Conservation (phyloP, 2,113 vertebrate genomes). For the Porphyrio hochstetteri region DNA sequence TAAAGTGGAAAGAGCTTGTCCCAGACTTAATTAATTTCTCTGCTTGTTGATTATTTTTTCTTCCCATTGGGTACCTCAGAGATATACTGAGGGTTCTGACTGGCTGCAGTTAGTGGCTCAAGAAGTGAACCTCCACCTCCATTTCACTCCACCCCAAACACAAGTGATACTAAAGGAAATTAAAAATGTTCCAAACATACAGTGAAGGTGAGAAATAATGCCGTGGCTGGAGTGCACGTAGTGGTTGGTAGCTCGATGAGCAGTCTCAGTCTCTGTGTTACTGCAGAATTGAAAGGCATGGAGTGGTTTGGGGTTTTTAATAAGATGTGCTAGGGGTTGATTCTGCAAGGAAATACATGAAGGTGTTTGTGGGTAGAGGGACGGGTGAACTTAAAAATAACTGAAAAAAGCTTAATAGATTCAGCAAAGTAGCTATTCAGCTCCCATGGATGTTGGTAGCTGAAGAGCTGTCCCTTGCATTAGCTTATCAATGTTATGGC, state of each 20-base stretch:
- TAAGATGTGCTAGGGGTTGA: background rate
- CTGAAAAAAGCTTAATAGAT: too few species aligned
- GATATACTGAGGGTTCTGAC: background rate
- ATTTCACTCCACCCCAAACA: background rate
- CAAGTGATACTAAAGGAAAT: background rate
- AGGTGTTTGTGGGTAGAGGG: background rate
- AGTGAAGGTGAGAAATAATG: background rate
- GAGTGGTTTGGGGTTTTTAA: background rate
- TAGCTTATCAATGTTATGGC: background rate
- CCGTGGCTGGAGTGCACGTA: background rate
- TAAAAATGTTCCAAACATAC: background rate
- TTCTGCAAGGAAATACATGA: background rate
- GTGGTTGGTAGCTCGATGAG: background rate
- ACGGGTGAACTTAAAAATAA: background rate
- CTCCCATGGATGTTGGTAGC: background rate
- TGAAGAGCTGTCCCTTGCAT: background rate
- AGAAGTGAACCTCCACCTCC: background rate
- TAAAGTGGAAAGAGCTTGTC: conserved; percentile 7
- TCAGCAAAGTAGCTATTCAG: background rate
- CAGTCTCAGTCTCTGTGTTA: background rate
- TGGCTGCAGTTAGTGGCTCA: background rate
- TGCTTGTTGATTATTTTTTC: background rate
- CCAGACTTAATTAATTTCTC: background rate
- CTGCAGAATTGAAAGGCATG: background rate
- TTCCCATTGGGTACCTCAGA: background rate